These are phyloP conservation scores for Cerastis leucographa DNA, from an alignment of 2,888 invertebrate species.

Conservation along the genomic window DNA sequence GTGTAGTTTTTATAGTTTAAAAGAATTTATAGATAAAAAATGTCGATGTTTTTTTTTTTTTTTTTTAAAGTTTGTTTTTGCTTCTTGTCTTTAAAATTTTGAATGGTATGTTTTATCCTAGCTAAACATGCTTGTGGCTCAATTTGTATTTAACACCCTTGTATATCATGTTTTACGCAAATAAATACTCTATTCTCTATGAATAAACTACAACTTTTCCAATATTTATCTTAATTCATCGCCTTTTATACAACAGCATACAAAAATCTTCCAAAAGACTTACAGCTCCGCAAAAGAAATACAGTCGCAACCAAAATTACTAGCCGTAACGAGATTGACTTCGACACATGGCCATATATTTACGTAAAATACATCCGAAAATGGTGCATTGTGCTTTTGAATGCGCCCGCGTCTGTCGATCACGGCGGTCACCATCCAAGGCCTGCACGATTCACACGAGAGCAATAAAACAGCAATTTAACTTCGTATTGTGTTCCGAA, in stretches of 20 bases:
- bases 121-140: too few species aligned
- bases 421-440: constrained; percentile 63
- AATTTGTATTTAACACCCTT: too few species aligned
- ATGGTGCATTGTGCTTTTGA: constrained; percentile 70
- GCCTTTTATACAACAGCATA: not conserved
- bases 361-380: constrained; percentile 65
- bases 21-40: too few species aligned
- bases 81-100: too few species aligned
- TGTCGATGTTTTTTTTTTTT: too few species aligned
- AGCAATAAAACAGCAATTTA: constrained; percentile 65
- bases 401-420: constrained; percentile 67
- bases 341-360: constrained; percentile 53
- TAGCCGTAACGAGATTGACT: constrained; percentile 46
- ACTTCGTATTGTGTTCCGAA: constrained; percentile 58
- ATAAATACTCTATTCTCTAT: too few species aligned
- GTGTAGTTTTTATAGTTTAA: too few species aligned
- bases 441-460: constrained; percentile 53
- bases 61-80: too few species aligned
- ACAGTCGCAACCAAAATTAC: constrained; percentile 28
- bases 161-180: too few species aligned
- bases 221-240: not conserved
- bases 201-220: too few species aligned
- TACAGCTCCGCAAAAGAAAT: constrained; percentile 26
- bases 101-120: too few species aligned
- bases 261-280: constrained; percentile 6